A percentile compares a stretch with the other conserved stretches of the same genome.
phyloP scores from a whole-genome alignment of 2,888 invertebrate species.

The Dolichomitus sp. region DNA sequence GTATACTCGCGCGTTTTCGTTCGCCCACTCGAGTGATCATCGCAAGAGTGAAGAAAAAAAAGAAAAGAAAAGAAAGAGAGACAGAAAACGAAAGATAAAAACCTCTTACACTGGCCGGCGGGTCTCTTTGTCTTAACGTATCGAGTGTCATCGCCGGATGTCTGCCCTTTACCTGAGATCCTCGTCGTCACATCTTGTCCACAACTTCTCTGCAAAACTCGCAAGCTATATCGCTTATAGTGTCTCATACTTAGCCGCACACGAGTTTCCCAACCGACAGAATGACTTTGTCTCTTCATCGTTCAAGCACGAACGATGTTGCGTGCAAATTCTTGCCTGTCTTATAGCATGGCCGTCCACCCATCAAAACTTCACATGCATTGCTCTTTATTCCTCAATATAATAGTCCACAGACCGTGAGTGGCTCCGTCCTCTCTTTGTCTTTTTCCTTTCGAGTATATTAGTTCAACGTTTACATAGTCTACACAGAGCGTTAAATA shows the following conservation, averaged over 20 bases:
- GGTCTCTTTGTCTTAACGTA: slow-evolving; percentile 62
- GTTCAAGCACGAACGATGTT: slow-evolving; percentile 38
- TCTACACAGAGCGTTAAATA: background rate
- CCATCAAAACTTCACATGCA: background rate
- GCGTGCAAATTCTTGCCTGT: slow-evolving; percentile 29
- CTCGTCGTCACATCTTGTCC: slow-evolving; percentile 30
- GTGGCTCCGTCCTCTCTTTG: slow-evolving; percentile 29
- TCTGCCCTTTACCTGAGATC: slow-evolving; percentile 60
- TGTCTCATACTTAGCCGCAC: background rate
- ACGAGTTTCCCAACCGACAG: slow-evolving; percentile 3
- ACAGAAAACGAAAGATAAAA: slow-evolving; percentile 42
- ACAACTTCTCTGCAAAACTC: slow-evolving; percentile 22
- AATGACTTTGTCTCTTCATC: slow-evolving; percentile 38
- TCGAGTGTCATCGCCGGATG: slow-evolving; percentile 67
- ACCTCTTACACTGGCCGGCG: slow-evolving; percentile 35
- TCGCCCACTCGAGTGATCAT: slow-evolving; percentile 56
- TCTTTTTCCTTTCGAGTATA: background rate
- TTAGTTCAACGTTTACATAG: background rate
- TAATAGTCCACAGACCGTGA: slow-evolving; percentile 2
- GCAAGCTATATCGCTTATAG: background rate
- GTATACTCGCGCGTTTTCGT: slow-evolving; percentile 17
- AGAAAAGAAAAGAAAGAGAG: slow-evolving; percentile 5
- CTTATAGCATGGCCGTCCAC: background rate
- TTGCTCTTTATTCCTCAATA: slow-evolving; percentile 33
- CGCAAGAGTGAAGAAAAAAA: slow-evolving; percentile 13